Base-by-base conservation (phyloP, 1,140 invertebrate genomes). In the Maconellicoccus hirsutus region DNA sequence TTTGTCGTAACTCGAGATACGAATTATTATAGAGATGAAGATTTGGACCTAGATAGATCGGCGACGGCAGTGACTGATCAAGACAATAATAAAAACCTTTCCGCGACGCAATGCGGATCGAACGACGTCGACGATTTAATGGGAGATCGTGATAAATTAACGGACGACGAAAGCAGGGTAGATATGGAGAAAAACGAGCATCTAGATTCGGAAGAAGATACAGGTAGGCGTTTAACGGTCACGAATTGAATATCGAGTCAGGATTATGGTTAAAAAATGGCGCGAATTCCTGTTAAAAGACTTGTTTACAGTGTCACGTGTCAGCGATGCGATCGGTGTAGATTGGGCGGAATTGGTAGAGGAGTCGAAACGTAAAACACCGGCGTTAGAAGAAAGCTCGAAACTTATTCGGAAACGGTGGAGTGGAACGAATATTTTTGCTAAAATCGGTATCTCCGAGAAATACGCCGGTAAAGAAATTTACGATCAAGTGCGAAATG, bases 321-420 rank as follows among this genome's bases (percentile, higher is more conserved):
- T 93, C 71, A 90, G 91, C 16, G 92, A 94, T 80, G 90, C 91
- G 19, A 78, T 95, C 12, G 91, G 92, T n/a, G 92, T 94, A 0
- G 92, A 95, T 79, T 95, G 92, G 92, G 89, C 92, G 27, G 91
- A 91, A 79, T 80, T 94, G 12, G 87, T 93, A 0, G 87, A 66
- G 16, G 61, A 66, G 4, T 66, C 61, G 10, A 66, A 66, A 25
- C 8, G 19, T 8, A 66, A 66, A 26, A 84, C 7, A 81, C 83
- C 71, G 79, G 72, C 69, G 75, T 78, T 1, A 75, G 82, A 19
- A 71, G 76, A 74, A 78, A 73, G 80, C 74, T 81, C 81, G 19
- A 79, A 77, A 42, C 83, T 83, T 29, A 86, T 86, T 1, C 85
- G 90, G 72, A 82, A 87, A 70, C 83, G 87, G n/a, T 93, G 90